Evolutionary conservation across 1,140 invertebrate genomes (phyloP).

Genomic region (honey bee (Apis mellifera)): Amel_HAv3.1 CM009945.2:6516501-6517000

Average conservation of each 20-base stretch:
- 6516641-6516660: neutral
- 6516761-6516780: no score
- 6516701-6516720: neutral
- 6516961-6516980: neutral
- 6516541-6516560: constrained; percentile 39
- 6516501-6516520: constrained; percentile 16
- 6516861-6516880: neutral
- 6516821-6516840: constrained; percentile 5
- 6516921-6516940: neutral
- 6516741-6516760: neutral
- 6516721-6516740: neutral
- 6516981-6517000: constrained; percentile 21
- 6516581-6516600: neutral
- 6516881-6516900: neutral
- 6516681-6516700: neutral
- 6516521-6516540: constrained; percentile 6
- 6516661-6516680: neutral
- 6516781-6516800: neutral
- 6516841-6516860: neutral
- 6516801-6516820: neutral
- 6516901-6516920: constrained; percentile 8
- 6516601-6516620: neutral
- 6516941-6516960: constrained; percentile 15
- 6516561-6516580: neutral
- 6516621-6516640: neutral